Conservation (phyloP, 1,140 invertebrate species). For the Mya arenaria region DNA sequence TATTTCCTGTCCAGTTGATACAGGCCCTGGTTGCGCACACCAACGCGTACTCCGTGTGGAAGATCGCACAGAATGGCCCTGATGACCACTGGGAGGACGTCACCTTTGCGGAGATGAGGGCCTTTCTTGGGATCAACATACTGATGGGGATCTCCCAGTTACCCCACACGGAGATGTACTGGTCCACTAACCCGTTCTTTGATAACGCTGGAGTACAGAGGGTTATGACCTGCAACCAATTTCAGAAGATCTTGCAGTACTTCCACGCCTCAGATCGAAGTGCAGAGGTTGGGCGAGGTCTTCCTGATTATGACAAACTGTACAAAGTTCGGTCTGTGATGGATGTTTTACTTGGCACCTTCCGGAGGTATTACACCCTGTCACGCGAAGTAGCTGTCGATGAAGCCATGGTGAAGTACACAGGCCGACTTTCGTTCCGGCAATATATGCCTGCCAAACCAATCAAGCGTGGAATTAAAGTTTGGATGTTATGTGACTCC, state of each 20-base stretch:
- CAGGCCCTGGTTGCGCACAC: neutral
- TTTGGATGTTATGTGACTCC: slow-evolving; percentile 30
- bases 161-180: neutral
- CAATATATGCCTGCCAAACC: slow-evolving; percentile 34
- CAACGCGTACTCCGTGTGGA: slow-evolving; percentile 47
- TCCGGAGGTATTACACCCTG: neutral
- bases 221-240: neutral
- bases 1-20: neutral
- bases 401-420: slow-evolving; percentile 17
- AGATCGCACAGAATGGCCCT: neutral
- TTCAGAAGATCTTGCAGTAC: slow-evolving; percentile 16
- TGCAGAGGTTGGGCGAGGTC: neutral
- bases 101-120: neutral
- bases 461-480: neutral
- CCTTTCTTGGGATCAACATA: slow-evolving; percentile 1
- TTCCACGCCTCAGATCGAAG: slow-evolving; percentile 21
- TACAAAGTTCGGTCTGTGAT: slow-evolving; percentile 11
- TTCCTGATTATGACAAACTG: slow-evolving; percentile 1
- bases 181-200: neutral
- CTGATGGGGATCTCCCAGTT: slow-evolving; percentile 13
- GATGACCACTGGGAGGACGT: slow-evolving; percentile 2
- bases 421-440: neutral
- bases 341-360: neutral
- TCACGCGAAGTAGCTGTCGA: neutral
- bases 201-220: neutral